Conservation (phyloP, 1,140 invertebrate genomes). For the Maconellicoccus hirsutus region DNA sequence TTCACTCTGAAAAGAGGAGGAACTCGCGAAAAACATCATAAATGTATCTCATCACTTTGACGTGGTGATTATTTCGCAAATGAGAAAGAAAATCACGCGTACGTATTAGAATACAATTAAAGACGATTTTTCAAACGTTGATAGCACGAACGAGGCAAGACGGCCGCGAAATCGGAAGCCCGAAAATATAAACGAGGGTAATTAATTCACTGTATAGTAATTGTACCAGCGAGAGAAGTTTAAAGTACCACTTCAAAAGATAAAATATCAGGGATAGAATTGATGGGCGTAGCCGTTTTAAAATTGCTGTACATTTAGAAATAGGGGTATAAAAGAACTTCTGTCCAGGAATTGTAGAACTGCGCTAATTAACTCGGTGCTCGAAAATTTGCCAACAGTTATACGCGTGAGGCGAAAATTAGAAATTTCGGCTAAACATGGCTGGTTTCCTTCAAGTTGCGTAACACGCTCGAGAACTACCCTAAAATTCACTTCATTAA, state of each 20-base stretch:
- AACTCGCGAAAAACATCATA: too few relatives aligned
- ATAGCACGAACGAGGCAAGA: too few relatives aligned
- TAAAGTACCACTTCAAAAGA: background rate
- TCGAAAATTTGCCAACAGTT: background rate
- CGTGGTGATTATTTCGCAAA: too few relatives aligned
- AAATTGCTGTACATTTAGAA: background rate
- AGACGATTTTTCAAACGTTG: too few relatives aligned
- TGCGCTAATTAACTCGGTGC: background rate
- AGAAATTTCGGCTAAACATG: background rate
- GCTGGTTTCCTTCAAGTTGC: background rate
- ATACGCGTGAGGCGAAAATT: background rate
- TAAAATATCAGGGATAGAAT: slow-evolving; percentile 4
- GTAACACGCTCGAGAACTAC: background rate
- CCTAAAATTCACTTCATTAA: background rate
- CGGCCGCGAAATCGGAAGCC: background rate
- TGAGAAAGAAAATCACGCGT: too few relatives aligned
- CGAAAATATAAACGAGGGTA: slow-evolving; percentile 9
- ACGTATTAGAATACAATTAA: too few relatives aligned
- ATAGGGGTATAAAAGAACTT: background rate
- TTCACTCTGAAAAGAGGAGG: too few relatives aligned
- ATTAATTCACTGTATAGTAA: slow-evolving; percentile 10
- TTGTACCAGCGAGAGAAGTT: background rate
- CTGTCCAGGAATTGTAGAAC: background rate
- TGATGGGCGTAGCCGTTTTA: background rate
- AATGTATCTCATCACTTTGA: too few relatives aligned